Evolutionary conservation across 1,140 invertebrate species (phyloP).

Genomic region (Magallana ariakensis): DNA sequence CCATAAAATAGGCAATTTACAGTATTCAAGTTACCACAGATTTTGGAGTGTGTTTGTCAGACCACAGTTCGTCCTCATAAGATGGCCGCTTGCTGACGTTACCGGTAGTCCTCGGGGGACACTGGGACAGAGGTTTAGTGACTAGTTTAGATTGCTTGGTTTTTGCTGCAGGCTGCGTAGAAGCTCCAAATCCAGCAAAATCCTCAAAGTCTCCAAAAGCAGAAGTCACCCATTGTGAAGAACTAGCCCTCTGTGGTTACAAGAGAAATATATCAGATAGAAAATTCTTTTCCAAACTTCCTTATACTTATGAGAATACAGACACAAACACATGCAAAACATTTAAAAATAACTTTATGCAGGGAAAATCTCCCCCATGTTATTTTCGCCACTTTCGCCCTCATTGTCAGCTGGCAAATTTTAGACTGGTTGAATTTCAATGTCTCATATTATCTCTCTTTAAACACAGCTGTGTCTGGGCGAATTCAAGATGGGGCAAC

Average conservation of each 20-base stretch:
- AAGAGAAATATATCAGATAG: neutral
- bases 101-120: slow-evolving; percentile 3
- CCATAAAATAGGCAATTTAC: no score
- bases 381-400: no score
- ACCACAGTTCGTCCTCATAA: slow-evolving; percentile 65
- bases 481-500: no score
- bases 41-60: slow-evolving; percentile 70
- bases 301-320: no score
- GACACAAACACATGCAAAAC: no score
- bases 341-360: no score
- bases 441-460: no score
- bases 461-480: no score
- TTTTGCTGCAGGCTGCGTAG: slow-evolving; percentile 38
- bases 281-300: no score
- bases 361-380: no score
- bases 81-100: slow-evolving; percentile 48
- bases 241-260: slow-evolving; percentile 53
- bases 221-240: slow-evolving; percentile 71
- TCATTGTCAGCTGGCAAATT: no score
- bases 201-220: slow-evolving; percentile 71
- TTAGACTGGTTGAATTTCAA: no score
- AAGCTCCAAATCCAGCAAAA: slow-evolving; percentile 44
- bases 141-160: slow-evolving; percentile 38
- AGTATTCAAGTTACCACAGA: slow-evolving; percentile 60
- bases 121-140: neutral